These are phyloP conservation scores for Lepidocyrtoides sp. DNA, from an alignment of 2,888 invertebrate species.

Conservation along the genomic window DNA sequence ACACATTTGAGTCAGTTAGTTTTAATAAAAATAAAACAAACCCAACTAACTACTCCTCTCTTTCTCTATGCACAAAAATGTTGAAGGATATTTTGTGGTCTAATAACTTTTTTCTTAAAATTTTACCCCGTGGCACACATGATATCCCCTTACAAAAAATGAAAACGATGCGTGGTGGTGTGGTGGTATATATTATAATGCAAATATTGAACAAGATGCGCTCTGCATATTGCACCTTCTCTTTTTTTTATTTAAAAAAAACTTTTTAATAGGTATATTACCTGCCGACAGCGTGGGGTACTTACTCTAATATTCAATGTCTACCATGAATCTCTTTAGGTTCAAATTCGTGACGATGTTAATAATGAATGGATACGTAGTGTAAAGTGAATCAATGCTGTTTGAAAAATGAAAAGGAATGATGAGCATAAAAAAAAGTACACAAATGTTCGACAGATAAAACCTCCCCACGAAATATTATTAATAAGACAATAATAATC, in stretches of 20 bases:
- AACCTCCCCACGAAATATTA: slow-evolving; percentile 51
- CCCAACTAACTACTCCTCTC: not conserved
- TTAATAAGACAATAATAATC: slow-evolving; percentile 56
- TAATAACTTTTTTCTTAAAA: slow-evolving; percentile 80
- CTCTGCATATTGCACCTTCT: slow-evolving; percentile 80
- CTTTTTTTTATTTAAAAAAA: slow-evolving; percentile 37
- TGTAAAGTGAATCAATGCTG: slow-evolving; percentile 46
- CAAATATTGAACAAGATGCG: slow-evolving; percentile 66
- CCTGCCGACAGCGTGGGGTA: slow-evolving; percentile 20
- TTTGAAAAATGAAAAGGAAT: slow-evolving; percentile 55
- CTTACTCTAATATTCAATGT: not conserved
- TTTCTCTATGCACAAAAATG: slow-evolving; percentile 40
- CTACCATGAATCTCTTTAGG: slow-evolving; percentile 14
- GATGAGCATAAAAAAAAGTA: slow-evolving; percentile 29
- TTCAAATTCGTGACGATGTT: slow-evolving; percentile 58
- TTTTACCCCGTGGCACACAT: slow-evolving; percentile 69
- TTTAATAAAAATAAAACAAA: slow-evolving; percentile 25
- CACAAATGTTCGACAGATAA: slow-evolving; percentile 17
- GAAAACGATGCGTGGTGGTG: slow-evolving; percentile 46
- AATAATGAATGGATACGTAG: slow-evolving; percentile 29
- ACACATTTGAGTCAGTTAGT: not conserved
- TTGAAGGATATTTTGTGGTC: slow-evolving; percentile 82
- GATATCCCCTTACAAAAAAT: slow-evolving; percentile 41
- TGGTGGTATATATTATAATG: slow-evolving; percentile 43
- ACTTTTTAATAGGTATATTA: not conserved